phyloP scores from a whole-genome alignment of 64 coral and sea anemone genomes.

The Exaiptasia diaphana region DNA sequence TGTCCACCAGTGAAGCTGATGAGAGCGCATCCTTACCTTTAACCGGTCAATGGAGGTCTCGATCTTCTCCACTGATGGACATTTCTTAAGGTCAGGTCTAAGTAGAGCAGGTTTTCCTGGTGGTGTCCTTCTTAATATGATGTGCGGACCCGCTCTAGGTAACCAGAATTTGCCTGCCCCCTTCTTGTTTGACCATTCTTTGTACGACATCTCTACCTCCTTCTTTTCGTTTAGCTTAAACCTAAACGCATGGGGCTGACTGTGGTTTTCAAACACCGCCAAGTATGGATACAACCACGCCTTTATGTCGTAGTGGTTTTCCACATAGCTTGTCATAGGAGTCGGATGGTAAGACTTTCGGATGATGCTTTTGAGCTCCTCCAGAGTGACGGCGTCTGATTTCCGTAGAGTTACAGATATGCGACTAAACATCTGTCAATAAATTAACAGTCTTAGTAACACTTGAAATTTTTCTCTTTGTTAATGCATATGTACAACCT shows the following conservation, averaged over 20 bases:
- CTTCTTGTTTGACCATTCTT: background rate
- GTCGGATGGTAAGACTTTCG: background rate
- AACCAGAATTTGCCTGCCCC: background rate
- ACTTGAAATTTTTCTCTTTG: background rate
- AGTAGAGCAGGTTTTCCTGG: background rate
- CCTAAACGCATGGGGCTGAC: constrained; percentile 5
- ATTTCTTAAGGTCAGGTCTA: constrained; percentile 21
- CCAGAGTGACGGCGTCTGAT: background rate
- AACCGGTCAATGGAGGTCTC: background rate
- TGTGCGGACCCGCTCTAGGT: too few species aligned
- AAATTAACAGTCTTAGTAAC: background rate
- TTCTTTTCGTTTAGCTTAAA: constrained; percentile 1
- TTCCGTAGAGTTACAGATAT: background rate
- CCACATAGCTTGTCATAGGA: background rate
- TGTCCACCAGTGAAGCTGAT: too few species aligned
- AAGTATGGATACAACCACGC: background rate
- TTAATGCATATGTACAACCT: background rate
- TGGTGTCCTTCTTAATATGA: background rate
- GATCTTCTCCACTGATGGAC: background rate
- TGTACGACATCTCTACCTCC: constrained; percentile 24
- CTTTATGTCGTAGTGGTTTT: constrained; percentile 36
- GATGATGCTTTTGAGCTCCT: background rate
- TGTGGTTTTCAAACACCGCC: background rate
- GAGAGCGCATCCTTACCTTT: background rate
- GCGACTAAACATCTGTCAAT: constrained; percentile 36